phyloP scores from a whole-genome alignment of 2,113 vertebrate species.

The Chrysemys picta region DNA sequence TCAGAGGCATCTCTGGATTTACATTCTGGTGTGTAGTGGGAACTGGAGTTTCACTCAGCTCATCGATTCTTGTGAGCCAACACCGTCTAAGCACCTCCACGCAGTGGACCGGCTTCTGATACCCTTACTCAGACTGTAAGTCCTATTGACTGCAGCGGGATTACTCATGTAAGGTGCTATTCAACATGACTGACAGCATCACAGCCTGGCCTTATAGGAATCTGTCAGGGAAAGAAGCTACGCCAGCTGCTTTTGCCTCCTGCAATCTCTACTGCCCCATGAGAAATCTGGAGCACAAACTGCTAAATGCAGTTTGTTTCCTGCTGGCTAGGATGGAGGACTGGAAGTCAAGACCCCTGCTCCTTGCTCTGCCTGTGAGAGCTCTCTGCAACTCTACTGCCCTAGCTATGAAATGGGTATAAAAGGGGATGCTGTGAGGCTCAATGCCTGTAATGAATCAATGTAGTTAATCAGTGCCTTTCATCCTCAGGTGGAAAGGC shows the following conservation, averaged over 20 bases:
- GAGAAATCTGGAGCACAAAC: no score
- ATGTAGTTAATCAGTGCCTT: neutral
- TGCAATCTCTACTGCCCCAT: accelerated
- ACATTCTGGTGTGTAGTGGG: neutral
- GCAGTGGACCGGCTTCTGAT: neutral
- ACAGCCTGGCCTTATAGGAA: neutral
- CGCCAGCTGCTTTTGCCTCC: neutral
- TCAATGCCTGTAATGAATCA: neutral
- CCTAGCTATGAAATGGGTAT: neutral
- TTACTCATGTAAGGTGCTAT: neutral
- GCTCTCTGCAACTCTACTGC: neutral
- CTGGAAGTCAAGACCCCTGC: accelerated
- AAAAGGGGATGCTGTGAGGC: neutral
- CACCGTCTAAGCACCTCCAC: no score
- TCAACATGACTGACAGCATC: neutral
- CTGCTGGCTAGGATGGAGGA: neutral
- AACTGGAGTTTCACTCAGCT: neutral
- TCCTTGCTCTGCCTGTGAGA: neutral
- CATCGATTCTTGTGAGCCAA: neutral
- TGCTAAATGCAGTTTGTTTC: neutral
- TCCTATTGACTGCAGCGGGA: neutral
- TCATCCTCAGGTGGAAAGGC: neutral
- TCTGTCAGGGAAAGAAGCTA: neutral
- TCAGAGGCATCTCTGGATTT: neutral
- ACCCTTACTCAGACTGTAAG: neutral